Percentiles rank a stretch among this genome's conserved stretches.
Evolutionary conservation across 1,140 invertebrate species (phyloP).

Genomic region (Aleiodes sp.): DNA sequence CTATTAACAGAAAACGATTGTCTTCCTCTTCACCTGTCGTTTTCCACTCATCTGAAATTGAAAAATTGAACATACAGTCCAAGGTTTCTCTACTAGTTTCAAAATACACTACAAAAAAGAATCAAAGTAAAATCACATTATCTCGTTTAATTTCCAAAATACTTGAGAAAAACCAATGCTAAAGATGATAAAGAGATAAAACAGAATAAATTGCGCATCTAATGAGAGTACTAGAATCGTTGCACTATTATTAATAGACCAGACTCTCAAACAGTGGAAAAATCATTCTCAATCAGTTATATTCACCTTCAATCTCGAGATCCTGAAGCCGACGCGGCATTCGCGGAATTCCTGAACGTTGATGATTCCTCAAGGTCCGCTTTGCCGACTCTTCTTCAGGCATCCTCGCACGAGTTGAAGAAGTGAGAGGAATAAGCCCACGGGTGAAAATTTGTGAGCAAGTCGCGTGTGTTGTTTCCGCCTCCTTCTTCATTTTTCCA

Average conservation of each 20-base stretch:
- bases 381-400: neutral
- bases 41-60: slow-evolving; percentile 3
- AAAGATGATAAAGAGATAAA: too few relatives aligned
- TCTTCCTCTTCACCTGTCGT: neutral
- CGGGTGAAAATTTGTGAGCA: neutral
- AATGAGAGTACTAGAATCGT: too few relatives aligned
- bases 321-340: neutral
- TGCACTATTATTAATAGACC: too few relatives aligned
- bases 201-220: too few relatives aligned
- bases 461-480: neutral
- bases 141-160: too few relatives aligned
- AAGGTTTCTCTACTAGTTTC: neutral
- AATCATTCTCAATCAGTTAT: too few relatives aligned
- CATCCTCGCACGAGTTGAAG: neutral
- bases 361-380: neutral
- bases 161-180: too few relatives aligned
- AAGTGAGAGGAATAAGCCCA: neutral
- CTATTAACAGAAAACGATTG: neutral
- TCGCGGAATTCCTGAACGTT: neutral
- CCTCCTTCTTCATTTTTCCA: neutral
- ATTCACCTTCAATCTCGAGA: neutral
- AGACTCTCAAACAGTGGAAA: too few relatives aligned
- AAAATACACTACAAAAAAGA: neutral
- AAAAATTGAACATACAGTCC: neutral
- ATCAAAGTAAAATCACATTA: neutral